Percentiles rank a stretch among this genome's conserved stretches.
phyloP scores from a whole-genome alignment of 2,888 invertebrate genomes.

The Drosophila putrida region DNA sequence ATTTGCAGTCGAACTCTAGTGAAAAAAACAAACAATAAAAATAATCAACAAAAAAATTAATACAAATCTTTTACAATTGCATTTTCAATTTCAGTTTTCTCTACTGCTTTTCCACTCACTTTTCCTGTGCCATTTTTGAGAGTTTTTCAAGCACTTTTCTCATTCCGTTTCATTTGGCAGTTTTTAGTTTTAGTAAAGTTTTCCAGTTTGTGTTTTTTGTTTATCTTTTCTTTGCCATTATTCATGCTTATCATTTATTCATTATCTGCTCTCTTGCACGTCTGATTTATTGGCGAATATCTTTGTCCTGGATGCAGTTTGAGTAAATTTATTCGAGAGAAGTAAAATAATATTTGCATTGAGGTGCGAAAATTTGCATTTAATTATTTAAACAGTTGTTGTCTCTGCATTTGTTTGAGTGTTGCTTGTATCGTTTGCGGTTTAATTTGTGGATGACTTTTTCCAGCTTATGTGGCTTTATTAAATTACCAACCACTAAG shows the following conservation, averaged over 20 bases:
- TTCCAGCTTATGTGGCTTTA: conserved; percentile 13
- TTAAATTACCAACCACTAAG: background rate
- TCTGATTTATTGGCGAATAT: conserved; percentile 62
- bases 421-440: conserved; percentile 17
- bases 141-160: conserved; percentile 44
- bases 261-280: conserved; percentile 44
- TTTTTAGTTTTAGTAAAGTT: conserved; percentile 30
- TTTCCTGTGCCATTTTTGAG: conserved; percentile 16
- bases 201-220: conserved; percentile 15
- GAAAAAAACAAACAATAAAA: conserved; percentile 4
- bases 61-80: conserved; percentile 46
- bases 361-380: conserved; percentile 63
- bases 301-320: background rate
- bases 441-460: conserved; percentile 31
- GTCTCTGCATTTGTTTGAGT: conserved; percentile 18
- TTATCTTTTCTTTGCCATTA: conserved; percentile 24
- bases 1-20: conserved; percentile 16
- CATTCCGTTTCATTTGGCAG: conserved; percentile 21
- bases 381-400: conserved; percentile 53
- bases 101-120: conserved; percentile 16
- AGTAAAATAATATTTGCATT: conserved; percentile 56
- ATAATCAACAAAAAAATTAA: conserved; percentile 22
- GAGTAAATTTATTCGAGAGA: conserved; percentile 43
- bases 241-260: conserved; percentile 70
- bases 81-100: conserved; percentile 46